Percentiles rank a stretch among this genome's conserved stretches.
phyloP scores from a whole-genome alignment of 2,797 vertebrate genomes.

The Channallabes apus region DNA sequence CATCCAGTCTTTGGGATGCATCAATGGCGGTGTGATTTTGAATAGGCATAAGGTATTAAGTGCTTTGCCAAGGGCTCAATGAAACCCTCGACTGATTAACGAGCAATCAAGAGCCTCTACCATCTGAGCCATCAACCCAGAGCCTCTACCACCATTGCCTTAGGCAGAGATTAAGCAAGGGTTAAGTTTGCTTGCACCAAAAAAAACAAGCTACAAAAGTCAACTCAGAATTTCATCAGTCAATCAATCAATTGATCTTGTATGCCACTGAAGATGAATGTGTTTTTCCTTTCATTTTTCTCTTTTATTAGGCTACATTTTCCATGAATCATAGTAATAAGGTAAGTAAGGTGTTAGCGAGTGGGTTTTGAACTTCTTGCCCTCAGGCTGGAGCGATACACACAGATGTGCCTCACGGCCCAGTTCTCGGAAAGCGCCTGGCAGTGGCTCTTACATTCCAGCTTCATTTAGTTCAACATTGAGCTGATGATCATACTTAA shows the following conservation, averaged over 20 bases:
- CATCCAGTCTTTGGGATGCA: too few species aligned
- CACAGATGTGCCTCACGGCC: background rate
- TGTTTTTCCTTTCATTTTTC: background rate
- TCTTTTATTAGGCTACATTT: background rate
- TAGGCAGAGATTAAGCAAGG: background rate
- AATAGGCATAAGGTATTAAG: too few species aligned
- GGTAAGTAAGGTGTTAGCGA: background rate
- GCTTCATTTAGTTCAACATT: background rate
- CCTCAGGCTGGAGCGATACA: conserved; percentile 13
- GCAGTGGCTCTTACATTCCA: conserved; percentile 1
- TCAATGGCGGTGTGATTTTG: too few species aligned
- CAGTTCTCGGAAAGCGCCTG: background rate
- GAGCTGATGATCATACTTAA: background rate
- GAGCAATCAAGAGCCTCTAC: too few species aligned
- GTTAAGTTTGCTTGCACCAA: too few species aligned
- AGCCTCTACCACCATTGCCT: too few species aligned
- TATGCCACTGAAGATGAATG: background rate
- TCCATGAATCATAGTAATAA: background rate
- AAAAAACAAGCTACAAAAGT: background rate
- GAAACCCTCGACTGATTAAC: too few species aligned
- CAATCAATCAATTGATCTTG: background rate
- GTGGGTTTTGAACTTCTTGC: background rate
- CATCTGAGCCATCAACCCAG: too few species aligned
- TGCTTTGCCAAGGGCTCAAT: too few species aligned
- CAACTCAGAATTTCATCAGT: background rate